Conservation (phyloP, 2,888 invertebrate species). For the Drosophila barbarae region DNA sequence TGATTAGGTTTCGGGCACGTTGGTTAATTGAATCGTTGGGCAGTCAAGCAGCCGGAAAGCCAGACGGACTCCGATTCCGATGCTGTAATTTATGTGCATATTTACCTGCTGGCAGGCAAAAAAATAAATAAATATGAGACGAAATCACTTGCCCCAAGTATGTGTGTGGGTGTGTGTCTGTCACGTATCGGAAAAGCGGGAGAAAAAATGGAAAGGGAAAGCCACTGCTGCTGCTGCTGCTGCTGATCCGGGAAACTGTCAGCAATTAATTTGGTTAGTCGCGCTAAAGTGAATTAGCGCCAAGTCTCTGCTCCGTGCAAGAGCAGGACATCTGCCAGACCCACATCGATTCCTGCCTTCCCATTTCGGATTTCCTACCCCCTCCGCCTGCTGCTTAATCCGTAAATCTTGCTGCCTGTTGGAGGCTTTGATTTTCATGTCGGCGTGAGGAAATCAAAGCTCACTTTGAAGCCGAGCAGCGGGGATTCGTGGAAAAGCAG, state of each 20-base stretch:
- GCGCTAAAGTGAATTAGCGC: conserved; percentile 66
- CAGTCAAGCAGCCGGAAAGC: conserved; percentile 23
- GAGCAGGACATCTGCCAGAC: conserved; percentile 34
- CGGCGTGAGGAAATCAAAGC: conserved; percentile 56
- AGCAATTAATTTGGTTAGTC: conserved; percentile 68
- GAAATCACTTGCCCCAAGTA: conserved; percentile 20
- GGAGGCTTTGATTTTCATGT: conserved; percentile 53
- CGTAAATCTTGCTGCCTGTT: conserved; percentile 11
- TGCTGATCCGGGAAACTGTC: conserved; percentile 50
- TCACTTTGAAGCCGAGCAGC: conserved; percentile 39
- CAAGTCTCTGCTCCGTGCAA: conserved; percentile 43
- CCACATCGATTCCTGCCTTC: conserved; percentile 11
- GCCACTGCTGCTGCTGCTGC: background rate
- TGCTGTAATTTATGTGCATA: conserved; percentile 69
- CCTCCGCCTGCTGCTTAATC: conserved; percentile 13
- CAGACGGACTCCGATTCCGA: conserved; percentile 1
- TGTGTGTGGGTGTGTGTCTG: background rate
- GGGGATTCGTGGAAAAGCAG: conserved; percentile 5
- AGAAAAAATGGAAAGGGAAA: background rate
- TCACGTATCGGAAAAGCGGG: conserved; percentile 20
- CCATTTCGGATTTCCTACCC: conserved; percentile 1
- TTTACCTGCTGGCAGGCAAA: conserved; percentile 41
- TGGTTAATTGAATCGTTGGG: conserved; percentile 44
- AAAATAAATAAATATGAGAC: conserved; percentile 27
- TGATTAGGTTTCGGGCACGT: conserved; percentile 28